phyloP scores from a whole-genome alignment of 2,113 vertebrate species.

The Motacilla alba region DNA sequence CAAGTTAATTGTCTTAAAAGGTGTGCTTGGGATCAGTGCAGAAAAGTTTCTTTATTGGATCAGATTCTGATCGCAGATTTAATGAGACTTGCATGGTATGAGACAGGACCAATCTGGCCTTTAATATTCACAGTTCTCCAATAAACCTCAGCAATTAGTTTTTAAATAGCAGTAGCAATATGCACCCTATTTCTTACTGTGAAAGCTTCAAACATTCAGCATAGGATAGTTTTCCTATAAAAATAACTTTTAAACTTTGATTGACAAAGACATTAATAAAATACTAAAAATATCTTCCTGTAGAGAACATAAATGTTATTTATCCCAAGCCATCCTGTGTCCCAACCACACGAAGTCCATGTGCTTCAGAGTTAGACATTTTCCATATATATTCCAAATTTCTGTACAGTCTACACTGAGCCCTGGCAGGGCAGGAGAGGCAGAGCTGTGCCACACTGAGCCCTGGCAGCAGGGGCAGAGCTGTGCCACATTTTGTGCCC shows the following conservation, averaged over 20 bases:
- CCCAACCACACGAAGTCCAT: neutral
- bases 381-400: neutral
- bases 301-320: neutral
- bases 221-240: neutral
- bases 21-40: neutral
- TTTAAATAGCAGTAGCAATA: neutral
- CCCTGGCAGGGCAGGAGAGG: neutral
- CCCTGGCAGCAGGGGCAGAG: neutral
- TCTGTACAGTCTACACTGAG: neutral
- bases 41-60: neutral
- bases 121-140: neutral
- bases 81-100: neutral
- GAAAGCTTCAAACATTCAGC: neutral
- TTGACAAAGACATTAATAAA: neutral
- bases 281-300: neutral
- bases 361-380: neutral
- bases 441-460: accelerated
- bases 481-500: accelerated
- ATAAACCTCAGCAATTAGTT: neutral
- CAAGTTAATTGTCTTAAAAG: slow-evolving; percentile 48
- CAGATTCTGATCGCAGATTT: neutral
- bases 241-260: neutral
- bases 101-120: neutral
- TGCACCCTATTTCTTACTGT: neutral
- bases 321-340: neutral